Conservation (phyloP, 2,797 vertebrate species). For the Hirundo rustica region DNA sequence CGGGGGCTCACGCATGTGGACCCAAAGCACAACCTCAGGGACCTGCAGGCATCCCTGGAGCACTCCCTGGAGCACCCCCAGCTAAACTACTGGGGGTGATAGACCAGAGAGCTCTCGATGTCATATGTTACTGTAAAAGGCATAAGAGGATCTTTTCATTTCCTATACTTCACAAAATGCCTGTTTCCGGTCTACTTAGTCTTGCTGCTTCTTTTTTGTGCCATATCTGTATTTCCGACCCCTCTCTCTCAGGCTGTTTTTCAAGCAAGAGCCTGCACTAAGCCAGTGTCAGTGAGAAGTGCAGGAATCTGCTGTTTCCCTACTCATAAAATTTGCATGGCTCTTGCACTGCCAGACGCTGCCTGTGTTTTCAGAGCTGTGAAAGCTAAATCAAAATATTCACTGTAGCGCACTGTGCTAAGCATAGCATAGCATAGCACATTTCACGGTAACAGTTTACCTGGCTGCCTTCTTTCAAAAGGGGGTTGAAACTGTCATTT, state of each 20-base stretch:
- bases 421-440: background rate
- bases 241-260: background rate
- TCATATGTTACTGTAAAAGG: background rate
- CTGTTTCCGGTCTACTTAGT: background rate
- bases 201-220: background rate
- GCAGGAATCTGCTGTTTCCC: background rate
- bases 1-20: background rate
- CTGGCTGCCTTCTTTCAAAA: background rate
- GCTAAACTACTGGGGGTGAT: background rate
- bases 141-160: background rate
- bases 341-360: background rate
- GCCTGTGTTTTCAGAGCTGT: slow-evolving; percentile 17
- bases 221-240: background rate
- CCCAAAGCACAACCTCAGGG: accelerated
- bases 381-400: slow-evolving; percentile 13
- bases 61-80: background rate
- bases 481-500: background rate
- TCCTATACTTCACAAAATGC: background rate
- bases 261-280: background rate
- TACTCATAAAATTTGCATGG: slow-evolving; percentile 32
- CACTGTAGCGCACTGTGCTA: background rate
- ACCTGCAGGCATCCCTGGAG: background rate
- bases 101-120: accelerated
- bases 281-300: background rate
- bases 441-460: background rate